Evolutionary conservation across 2,113 vertebrate species (phyloP), one percentile per base, ranked within the genome.

Genomic region (Alethe castanea): DNA sequence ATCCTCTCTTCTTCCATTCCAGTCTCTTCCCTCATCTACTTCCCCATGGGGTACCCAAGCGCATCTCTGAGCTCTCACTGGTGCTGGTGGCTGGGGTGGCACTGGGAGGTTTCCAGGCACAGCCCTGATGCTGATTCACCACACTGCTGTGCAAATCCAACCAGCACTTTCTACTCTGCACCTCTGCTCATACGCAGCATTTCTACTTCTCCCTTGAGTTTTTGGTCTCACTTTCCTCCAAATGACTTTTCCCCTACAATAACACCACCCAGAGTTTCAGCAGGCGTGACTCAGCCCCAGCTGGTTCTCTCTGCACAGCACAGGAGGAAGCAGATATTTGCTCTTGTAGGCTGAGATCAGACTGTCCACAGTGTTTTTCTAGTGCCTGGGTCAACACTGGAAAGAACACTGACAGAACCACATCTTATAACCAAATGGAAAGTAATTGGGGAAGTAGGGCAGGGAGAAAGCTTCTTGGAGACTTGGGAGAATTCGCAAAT

Each of bases 211-310:
- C 19, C 59, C 29, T 83, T 81, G 1, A 12, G 35, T 50, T 93
- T 60, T 69, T 74, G 52, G 35, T 90, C 56, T 92, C 67, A 48
- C 59, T 96, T 87, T 94, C 74, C 38, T 36, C 22, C 78, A 80
- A 40, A 59, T 24, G 9, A 80, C 84, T 83, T 90, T 36, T 82
- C 13, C n/a, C 47, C 71, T 86, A 5, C 7, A 29, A 18, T 33
- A 59, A 20, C 62, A 70, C 11, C 82, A 44, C 52, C 17, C 62
- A 47, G 53, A 92, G 38, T 70, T 80, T 65, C 80, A 52, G 35
- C 67, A 77, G 52, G 15, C 0, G 0, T 88, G 85, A 92, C 54
- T 92, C 90, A 78, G 31, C 11, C 59, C 19, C 5, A 0, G 24
- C 2, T 33, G 17, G 16, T 77, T 91, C 66, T 85, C 31, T 82